Conservation (phyloP, 2,888 invertebrate genomes). For the Lasioglossum calceatum region DNA sequence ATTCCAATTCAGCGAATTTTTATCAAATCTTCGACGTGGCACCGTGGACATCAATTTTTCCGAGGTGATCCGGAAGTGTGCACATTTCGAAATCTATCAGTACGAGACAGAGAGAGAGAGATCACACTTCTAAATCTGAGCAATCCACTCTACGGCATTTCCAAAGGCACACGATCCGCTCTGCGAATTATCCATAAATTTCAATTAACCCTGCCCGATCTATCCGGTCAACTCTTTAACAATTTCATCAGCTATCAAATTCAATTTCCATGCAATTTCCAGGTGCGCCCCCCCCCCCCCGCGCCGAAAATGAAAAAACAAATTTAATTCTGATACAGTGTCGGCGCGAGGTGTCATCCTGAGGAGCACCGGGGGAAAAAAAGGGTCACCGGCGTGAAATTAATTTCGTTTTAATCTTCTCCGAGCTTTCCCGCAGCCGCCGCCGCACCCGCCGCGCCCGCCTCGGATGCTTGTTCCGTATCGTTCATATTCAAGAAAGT, state of each 20-base stretch:
- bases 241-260: background rate
- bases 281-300: background rate
- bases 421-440: slow-evolving; percentile 21
- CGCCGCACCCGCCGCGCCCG: background rate
- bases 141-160: background rate
- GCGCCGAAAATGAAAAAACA: background rate
- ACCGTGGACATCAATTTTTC: background rate
- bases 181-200: background rate
- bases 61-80: background rate
- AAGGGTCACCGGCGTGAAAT: background rate
- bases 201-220: background rate
- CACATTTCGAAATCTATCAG: background rate
- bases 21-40: background rate
- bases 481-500: slow-evolving; percentile 56
- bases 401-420: slow-evolving; percentile 57
- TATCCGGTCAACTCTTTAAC: background rate
- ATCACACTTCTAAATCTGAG: background rate
- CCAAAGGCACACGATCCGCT: background rate
- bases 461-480: slow-evolving; percentile 31
- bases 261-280: slow-evolving; percentile 1
- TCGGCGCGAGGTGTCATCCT: background rate
- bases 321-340: slow-evolving; percentile 5
- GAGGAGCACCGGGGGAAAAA: background rate
- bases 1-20: slow-evolving; percentile 21
- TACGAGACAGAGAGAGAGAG: too few species aligned